A percentile compares a stretch with the other conserved stretches of the same genome.
Conservation (phyloP, 2,797 vertebrate species). For the Liasis olivaceus region DNA sequence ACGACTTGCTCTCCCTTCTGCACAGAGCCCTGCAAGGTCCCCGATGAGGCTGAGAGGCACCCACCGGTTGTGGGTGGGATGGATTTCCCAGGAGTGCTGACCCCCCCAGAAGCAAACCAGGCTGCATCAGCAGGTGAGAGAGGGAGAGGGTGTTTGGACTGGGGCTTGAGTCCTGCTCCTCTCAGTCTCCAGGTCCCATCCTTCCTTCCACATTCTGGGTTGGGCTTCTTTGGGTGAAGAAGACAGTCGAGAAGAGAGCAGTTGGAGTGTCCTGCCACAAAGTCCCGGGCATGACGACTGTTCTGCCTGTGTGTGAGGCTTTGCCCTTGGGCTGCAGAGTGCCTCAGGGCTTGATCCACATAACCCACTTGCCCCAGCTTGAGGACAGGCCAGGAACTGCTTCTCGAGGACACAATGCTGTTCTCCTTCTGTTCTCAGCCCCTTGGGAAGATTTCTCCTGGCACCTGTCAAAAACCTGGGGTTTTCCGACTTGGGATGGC, state of each 20-base stretch:
- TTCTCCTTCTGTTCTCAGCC: too few species aligned
- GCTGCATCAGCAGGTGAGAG: not conserved
- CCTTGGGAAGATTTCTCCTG: too few species aligned
- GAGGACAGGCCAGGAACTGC: not conserved
- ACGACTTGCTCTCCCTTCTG: not conserved
- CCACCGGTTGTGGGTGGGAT: not conserved
- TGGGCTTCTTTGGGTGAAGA: not conserved
- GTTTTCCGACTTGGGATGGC: too few species aligned
- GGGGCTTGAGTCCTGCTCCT: not conserved
- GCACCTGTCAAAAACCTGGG: too few species aligned
- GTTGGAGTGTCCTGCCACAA: not conserved
- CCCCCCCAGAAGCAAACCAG: not conserved
- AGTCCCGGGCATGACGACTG: too few species aligned
- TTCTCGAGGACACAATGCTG: too few species aligned
- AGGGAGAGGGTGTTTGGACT: not conserved
- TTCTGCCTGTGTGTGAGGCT: too few species aligned
- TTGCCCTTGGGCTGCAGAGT: not conserved
- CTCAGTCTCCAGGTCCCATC: too few species aligned
- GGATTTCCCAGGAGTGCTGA: not conserved
- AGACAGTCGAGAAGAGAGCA: too few species aligned
- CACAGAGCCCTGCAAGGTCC: conserved; percentile 26
- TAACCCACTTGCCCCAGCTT: too few species aligned
- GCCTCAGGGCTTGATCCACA: not conserved
- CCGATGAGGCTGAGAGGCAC: conserved; percentile 7
- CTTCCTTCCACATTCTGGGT: not conserved